Evolutionary conservation across 2,797 vertebrate genomes (phyloP).

Genomic region (Falco columbarius): DNA sequence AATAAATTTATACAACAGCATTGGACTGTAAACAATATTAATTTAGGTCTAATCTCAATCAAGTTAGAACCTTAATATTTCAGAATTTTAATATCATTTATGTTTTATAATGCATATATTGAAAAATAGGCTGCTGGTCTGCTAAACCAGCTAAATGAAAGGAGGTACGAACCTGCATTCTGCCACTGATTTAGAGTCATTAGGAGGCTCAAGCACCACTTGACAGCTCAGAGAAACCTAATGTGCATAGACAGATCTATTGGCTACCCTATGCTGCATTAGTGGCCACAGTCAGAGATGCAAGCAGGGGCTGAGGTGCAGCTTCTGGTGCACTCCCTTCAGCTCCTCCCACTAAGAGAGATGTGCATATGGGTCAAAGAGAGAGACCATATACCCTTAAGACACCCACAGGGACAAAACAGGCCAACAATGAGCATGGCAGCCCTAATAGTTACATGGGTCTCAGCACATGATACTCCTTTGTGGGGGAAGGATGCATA

Average conservation of each 20-base stretch:
- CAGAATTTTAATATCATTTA: neutral
- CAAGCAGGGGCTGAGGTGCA: neutral
- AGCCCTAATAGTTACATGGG: neutral
- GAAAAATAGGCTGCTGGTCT: neutral
- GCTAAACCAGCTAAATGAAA: neutral
- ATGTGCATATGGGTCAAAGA: fast-evolving
- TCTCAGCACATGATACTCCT: neutral
- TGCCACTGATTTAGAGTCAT: conserved; percentile 4
- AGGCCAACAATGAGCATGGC: neutral
- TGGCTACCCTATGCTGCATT: neutral
- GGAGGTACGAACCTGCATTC: neutral
- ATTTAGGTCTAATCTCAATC: conserved; percentile 13
- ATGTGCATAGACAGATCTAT: neutral
- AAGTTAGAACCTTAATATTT: neutral
- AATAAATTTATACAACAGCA: conserved; percentile 16
- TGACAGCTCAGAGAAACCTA: neutral
- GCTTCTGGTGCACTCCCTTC: neutral
- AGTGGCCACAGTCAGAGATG: neutral
- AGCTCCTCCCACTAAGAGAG: neutral
- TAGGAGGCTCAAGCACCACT: neutral
- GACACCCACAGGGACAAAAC: neutral
- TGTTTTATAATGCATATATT: neutral
- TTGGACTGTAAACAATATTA: neutral
- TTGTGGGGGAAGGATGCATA: neutral
- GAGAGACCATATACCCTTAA: neutral